Conservation (phyloP, 2,113 vertebrate genomes). For the Vanacampus margaritifer region DNA sequence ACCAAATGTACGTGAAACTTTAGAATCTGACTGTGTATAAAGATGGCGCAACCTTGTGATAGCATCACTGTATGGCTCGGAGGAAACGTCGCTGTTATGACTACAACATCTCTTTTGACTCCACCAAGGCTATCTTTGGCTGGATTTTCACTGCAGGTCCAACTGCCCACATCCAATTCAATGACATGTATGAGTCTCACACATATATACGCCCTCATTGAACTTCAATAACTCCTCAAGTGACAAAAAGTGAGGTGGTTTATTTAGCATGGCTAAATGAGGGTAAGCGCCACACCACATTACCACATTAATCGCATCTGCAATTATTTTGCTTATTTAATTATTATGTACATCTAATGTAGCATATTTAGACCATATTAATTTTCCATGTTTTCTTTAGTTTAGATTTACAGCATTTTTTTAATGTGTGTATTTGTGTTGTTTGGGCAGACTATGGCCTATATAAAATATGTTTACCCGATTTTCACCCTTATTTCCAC, state of each 20-base stretch:
- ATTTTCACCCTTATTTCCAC: too few relatives aligned
- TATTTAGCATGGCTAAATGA: too few relatives aligned
- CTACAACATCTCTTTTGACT: conserved; percentile 2
- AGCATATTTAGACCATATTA: neutral
- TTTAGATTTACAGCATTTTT: neutral
- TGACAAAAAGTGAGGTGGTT: too few relatives aligned
- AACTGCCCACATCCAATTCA: neutral
- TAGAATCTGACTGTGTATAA: neutral
- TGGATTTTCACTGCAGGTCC: neutral
- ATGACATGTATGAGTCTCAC: neutral
- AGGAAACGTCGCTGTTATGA: conserved; percentile 1
- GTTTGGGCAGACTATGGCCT: neutral
- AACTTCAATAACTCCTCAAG: too few relatives aligned
- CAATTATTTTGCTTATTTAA: neutral
- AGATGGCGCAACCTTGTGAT: conserved; percentile 1
- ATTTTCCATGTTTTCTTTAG: neutral
- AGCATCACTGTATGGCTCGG: neutral
- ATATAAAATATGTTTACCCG: neutral
- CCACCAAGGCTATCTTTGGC: neutral
- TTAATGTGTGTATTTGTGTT: neutral
- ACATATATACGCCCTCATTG: too few relatives aligned
- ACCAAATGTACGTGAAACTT: neutral
- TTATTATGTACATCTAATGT: neutral
- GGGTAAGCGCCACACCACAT: too few relatives aligned
- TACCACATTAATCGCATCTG: neutral